These are phyloP conservation scores for Polietes domitor DNA, from an alignment of 2,888 invertebrate species.

Conservation along the genomic window DNA sequence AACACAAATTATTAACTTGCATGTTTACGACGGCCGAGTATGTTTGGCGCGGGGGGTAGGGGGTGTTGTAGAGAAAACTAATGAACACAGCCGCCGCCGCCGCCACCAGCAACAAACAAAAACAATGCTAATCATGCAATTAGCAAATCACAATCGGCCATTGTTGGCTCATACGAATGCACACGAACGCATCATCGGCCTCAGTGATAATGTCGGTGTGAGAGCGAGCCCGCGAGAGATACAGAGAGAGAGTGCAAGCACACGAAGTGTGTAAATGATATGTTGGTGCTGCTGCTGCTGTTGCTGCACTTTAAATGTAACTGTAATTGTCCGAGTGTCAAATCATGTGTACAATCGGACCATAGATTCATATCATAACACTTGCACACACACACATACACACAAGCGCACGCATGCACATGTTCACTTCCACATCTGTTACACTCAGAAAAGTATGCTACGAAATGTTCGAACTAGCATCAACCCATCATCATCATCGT, in stretches of 20 bases:
- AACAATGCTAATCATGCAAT: constrained; percentile 41
- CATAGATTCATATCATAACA: not conserved
- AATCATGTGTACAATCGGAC: not conserved
- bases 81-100: constrained; percentile 2
- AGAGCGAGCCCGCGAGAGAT: not conserved
- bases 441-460: constrained; percentile 4
- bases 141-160: constrained; percentile 36
- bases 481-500: not conserved
- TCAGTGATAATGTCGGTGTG: constrained; percentile 14
- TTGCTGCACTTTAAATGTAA: not conserved
- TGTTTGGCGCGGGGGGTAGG: not conserved
- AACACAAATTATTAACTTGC: constrained; percentile 6
- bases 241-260: not conserved
- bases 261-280: not conserved
- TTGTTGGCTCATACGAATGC: constrained; percentile 5
- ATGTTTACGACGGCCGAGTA: not conserved
- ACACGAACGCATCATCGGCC: constrained; percentile 6
- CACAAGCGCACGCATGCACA: not conserved
- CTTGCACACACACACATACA: not conserved
- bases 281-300: too few relatives aligned
- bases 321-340: constrained; percentile 19
- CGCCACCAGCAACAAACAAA: constrained; percentile 27
- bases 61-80: not conserved
- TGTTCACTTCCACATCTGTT: not conserved
- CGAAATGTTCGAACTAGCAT: not conserved